These are phyloP conservation scores for Plestiodon gilberti DNA, from an alignment of 2,113 vertebrate genomes.

Conservation along the genomic window DNA sequence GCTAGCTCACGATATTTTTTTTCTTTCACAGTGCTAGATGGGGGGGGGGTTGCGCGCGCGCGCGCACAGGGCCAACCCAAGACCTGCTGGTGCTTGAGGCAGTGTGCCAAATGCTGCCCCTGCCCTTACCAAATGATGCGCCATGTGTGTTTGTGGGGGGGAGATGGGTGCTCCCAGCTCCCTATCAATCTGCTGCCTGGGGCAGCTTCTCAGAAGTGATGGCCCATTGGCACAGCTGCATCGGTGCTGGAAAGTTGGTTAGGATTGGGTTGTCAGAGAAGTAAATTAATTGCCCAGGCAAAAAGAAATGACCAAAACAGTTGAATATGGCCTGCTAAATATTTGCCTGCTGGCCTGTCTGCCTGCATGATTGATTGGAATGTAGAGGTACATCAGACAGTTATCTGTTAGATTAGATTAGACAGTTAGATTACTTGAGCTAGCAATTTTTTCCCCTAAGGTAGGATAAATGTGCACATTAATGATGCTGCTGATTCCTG, in stretches of 20 bases:
- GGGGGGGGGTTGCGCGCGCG: no score
- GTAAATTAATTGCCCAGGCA: constrained; percentile 6
- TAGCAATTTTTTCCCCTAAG: constrained; percentile 18
- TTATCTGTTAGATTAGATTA: no score
- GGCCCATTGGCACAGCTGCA: no score
- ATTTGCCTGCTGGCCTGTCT: constrained; percentile 25
- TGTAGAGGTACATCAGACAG: constrained; percentile 40
- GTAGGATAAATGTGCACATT: constrained; percentile 28
- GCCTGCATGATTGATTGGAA: constrained; percentile 28
- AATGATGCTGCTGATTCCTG: constrained; percentile 10
- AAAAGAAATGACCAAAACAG: constrained; percentile 10
- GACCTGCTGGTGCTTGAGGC: no score
- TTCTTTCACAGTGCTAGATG: not conserved
- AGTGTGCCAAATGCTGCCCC: no score
- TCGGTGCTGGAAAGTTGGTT: not conserved
- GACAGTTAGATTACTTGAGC: constrained; percentile 38
- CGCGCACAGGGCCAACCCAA: no score
- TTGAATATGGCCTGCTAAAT: constrained; percentile 17
- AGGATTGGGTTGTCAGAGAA: not conserved
- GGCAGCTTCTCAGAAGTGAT: no score
- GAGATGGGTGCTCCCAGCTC: no score
- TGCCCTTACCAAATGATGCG: no score
- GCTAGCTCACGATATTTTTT: not conserved
- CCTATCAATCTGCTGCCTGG: no score
- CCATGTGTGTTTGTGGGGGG: no score